These are phyloP conservation scores for Atopsyche davidsoni DNA, from an alignment of 1,140 invertebrate genomes.

Conservation along the genomic window DNA sequence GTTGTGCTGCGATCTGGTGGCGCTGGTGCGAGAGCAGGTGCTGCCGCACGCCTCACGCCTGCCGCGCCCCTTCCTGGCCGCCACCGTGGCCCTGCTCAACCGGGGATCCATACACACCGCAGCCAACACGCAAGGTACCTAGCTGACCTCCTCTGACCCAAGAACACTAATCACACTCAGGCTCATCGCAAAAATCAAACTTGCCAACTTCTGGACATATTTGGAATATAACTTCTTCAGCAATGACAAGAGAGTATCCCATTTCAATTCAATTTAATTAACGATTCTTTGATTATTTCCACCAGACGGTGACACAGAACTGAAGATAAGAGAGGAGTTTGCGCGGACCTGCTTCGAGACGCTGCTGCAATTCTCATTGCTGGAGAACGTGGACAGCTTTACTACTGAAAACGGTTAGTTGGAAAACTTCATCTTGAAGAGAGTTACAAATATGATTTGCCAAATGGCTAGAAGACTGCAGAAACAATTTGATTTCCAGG, in stretches of 20 bases:
- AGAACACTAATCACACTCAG: too few species aligned
- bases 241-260: too few species aligned
- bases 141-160: too few species aligned
- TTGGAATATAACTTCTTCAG: conserved; percentile 1
- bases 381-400: conserved; percentile 53
- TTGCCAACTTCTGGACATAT: neutral
- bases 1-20: conserved; percentile 82
- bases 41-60: conserved; percentile 72
- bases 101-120: conserved; percentile 91
- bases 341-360: conserved; percentile 96
- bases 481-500: conserved; percentile 30
- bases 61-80: conserved; percentile 80
- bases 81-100: conserved; percentile 85
- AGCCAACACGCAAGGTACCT: too few species aligned
- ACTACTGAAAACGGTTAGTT: conserved; percentile 28
- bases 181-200: too few species aligned
- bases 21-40: conserved; percentile 79
- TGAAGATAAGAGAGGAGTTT: conserved; percentile 87
- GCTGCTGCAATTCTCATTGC: conserved; percentile 84
- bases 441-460: too few species aligned
- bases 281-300: conserved; percentile 20
- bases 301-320: conserved; percentile 74
- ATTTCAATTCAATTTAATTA: conserved; percentile 11
- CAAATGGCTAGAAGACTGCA: too few species aligned
- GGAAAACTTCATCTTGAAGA: too few species aligned